A percentile compares a stretch with the other conserved stretches of the same genome.
phyloP scores from a whole-genome alignment of 2,113 vertebrate genomes.

The Malaclemys terrapin region DNA sequence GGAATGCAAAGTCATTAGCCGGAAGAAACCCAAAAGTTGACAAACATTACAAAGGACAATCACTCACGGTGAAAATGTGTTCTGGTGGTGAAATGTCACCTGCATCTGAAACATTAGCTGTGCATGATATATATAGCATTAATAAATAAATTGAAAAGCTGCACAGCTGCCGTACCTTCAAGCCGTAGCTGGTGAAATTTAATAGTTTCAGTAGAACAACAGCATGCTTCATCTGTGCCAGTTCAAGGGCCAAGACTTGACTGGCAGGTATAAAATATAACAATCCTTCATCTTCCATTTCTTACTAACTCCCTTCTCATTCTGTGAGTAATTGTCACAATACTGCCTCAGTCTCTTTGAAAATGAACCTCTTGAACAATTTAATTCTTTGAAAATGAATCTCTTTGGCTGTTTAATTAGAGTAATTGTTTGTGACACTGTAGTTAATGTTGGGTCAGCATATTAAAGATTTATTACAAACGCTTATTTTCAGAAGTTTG shows the following conservation, averaged over 20 bases:
- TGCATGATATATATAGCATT: background rate
- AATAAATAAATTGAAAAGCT: constrained; percentile 41
- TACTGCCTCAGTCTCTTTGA: background rate
- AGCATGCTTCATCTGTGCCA: background rate
- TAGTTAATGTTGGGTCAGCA: background rate
- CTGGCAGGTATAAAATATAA: background rate
- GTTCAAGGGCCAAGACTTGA: background rate
- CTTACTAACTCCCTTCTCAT: fast-evolving
- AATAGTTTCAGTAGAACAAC: background rate
- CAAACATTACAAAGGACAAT: background rate
- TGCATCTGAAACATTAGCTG: constrained; percentile 37
- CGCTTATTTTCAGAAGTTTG: background rate
- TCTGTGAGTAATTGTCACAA: background rate
- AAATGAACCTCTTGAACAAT: background rate
- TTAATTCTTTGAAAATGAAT: background rate
- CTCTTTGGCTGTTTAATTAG: background rate
- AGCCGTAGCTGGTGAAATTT: background rate
- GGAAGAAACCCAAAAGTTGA: constrained; percentile 5
- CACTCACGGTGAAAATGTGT: background rate
- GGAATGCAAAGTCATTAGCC: background rate
- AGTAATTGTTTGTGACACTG: fast-evolving
- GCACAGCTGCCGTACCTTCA: constrained; percentile 50
- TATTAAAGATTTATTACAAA: background rate
- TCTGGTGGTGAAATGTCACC: constrained; percentile 43
- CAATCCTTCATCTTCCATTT: background rate